Base-by-base conservation (phyloP, 2,113 vertebrate species). In the Puma concolor region DNA sequence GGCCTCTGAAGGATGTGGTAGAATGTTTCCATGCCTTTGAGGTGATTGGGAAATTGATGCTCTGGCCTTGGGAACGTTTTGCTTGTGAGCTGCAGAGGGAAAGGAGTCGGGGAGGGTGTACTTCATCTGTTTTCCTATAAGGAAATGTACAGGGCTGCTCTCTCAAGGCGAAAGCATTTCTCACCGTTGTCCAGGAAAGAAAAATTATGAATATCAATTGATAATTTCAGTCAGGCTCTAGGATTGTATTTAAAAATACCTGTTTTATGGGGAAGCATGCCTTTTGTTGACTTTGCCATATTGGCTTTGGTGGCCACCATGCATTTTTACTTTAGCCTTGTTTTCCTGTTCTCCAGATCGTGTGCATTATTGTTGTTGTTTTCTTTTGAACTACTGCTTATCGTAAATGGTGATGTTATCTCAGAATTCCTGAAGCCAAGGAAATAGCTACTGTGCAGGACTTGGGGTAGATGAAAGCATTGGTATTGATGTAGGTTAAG, bases 21-120 rank as follows among this genome's bases (percentile, higher is more conserved):
- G 97, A 95, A 97, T 97, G 97, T 97, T 97, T 97, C 97, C 92
- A 89, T 97, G 97, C 97, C 97, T 98, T 94, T 93, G 96, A 97
- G 97, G 97, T 96, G 96, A 97, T 95, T 95, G 96, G 95, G 97
- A 94, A 96, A 88, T 94, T 69, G 93, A 96, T 96, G 77, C 95
- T 95, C 95, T 96, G 98, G 88, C 92, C 98, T 89, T 87, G 74
- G 50, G 36, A 95, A 90, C 88, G 92, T 97, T 97, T 92, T 87
- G 96, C 97, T 97, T 96, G 63, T 97, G 52, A 95, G 77, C 50
- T 86, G 23, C 4, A 19, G 87, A 38, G 41, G 23, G 25, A 54
- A 79, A 74, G 16, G 50, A 71, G 11, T 4, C 15, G 27, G 9
- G 15, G 57, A 48, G 5, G 41, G 1, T 27, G 4, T n/a, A 33